Conservation (phyloP, 2,888 invertebrate species). For the Tipula helvola region DNA sequence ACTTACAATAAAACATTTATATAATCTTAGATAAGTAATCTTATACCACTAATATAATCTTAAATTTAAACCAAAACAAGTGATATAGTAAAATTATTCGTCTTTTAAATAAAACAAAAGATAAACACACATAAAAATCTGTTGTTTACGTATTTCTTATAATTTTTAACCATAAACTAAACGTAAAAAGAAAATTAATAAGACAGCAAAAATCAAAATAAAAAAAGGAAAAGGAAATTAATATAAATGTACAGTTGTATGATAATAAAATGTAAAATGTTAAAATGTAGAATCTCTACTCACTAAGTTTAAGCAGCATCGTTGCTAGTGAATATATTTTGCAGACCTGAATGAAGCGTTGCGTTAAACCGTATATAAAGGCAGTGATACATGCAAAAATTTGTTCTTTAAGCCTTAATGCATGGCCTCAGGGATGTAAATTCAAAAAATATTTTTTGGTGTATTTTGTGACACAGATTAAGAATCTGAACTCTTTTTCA, state of each 20-base stretch:
- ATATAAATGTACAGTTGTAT: not conserved
- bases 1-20: not conserved
- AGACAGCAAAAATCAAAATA: not conserved
- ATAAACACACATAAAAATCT: not conserved
- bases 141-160: not conserved
- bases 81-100: not conserved
- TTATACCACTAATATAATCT: not conserved
- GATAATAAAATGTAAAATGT: not conserved
- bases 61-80: not conserved
- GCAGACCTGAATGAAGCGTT: too few relatives aligned
- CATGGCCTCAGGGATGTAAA: too few relatives aligned
- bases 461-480: too few relatives aligned
- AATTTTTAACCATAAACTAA: not conserved
- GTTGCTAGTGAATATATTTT: too few relatives aligned
- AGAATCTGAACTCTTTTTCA: too few relatives aligned
- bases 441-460: too few relatives aligned
- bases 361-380: too few relatives aligned
- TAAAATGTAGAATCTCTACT: not conserved
- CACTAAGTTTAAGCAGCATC: not conserved
- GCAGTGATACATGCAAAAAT: too few relatives aligned
- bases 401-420: too few relatives aligned
- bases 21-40: not conserved
- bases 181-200: not conserved
- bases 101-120: not conserved
- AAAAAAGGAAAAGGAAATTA: not conserved